Percentiles rank a stretch among this genome's conserved stretches.
Evolutionary conservation across 23 tunicate genomes (phyloP).

Genomic region (Ascidia mentula): DNA sequence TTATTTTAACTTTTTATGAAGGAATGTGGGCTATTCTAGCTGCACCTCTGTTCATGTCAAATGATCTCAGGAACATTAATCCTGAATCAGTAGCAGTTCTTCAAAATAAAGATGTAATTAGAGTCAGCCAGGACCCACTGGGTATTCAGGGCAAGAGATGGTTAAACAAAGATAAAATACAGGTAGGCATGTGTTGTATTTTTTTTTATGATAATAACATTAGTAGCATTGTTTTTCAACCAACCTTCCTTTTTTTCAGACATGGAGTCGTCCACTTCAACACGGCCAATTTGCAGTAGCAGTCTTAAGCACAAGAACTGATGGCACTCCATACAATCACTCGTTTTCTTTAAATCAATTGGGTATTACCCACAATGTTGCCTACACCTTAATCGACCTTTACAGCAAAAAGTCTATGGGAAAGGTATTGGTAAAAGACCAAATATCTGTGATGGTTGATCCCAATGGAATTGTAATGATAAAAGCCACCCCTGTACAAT

Average conservation of each 20-base stretch:
- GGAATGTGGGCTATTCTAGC: slow-evolving; percentile 97
- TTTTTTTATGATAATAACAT: neutral
- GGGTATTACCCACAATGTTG: slow-evolving; percentile 23
- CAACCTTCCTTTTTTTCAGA: slow-evolving; percentile 26
- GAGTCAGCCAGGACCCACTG: slow-evolving; percentile 79
- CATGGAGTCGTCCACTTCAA: slow-evolving; percentile 56
- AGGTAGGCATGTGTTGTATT: slow-evolving; percentile 31
- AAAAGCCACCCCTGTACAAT: slow-evolving; percentile 42
- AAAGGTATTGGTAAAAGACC: slow-evolving; percentile 13
- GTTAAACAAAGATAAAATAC: slow-evolving; percentile 31
- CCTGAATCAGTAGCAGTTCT: slow-evolving; percentile 33
- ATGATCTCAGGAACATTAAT: slow-evolving; percentile 57
- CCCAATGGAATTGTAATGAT: slow-evolving; percentile 78
- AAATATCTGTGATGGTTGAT: slow-evolving; percentile 33
- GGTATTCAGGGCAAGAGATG: slow-evolving; percentile 88
- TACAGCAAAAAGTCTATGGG: slow-evolving; percentile 23
- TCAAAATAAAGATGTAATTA: slow-evolving; percentile 64
- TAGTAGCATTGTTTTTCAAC: neutral
- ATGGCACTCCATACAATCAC: slow-evolving; percentile 58
- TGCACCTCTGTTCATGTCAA: slow-evolving; percentile 83
- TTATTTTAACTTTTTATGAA: too few relatives aligned
- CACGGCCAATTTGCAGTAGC: slow-evolving; percentile 74
- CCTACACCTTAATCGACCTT: slow-evolving; percentile 45
- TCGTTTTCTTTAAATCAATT: slow-evolving; percentile 43
- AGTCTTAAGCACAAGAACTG: slow-evolving; percentile 68